A percentile compares a stretch with the other conserved stretches of the same genome.
These are phyloP conservation scores for Drosophila watanabei DNA, from an alignment of 1,140 invertebrate genomes.

Conservation along the genomic window DNA sequence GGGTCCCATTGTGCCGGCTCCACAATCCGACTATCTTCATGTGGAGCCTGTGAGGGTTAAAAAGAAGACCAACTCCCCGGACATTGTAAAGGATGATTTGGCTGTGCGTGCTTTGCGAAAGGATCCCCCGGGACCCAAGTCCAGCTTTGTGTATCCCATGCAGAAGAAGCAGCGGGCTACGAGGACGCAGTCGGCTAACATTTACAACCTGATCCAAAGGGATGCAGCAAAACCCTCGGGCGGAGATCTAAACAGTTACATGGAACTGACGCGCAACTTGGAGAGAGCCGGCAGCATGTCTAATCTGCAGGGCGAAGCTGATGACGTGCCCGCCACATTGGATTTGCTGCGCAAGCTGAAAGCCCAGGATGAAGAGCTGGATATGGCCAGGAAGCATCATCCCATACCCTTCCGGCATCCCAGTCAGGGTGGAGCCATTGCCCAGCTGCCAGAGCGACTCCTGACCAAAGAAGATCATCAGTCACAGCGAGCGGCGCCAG, in stretches of 20 bases:
- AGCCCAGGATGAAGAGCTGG: conserved; percentile 69
- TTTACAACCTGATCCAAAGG: conserved; percentile 90
- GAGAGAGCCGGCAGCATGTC: conserved; percentile 81
- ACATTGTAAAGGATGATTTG: conserved; percentile 94
- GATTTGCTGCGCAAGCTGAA: conserved; percentile 73
- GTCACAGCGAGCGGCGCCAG: conserved; percentile 41
- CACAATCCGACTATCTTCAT: conserved; percentile 94
- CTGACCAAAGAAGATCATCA: conserved; percentile 45
- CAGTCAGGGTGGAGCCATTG: conserved; percentile 77
- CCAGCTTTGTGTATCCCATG: conserved; percentile 69
- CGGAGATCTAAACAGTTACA: conserved; percentile 79
- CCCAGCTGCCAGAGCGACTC: conserved; percentile 71
- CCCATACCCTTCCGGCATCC: conserved; percentile 77
- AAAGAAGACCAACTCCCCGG: conserved; percentile 87
- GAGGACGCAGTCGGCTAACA: conserved; percentile 92
- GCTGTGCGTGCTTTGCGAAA: conserved; percentile 94
- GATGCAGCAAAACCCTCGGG: conserved; percentile 85
- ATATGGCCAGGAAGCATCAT: conserved; percentile 33
- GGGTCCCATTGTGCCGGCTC: conserved; percentile 90
- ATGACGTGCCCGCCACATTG: conserved; percentile 73
- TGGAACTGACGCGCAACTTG: conserved; percentile 70
- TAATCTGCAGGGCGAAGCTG: conserved; percentile 52
- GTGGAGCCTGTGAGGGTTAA: conserved; percentile 85
- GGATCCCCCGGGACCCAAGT: conserved; percentile 87
- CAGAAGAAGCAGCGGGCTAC: conserved; percentile 91